These are phyloP conservation scores for Homarus gammarus DNA, from an alignment of 2,888 invertebrate species.

Conservation along the genomic window DNA sequence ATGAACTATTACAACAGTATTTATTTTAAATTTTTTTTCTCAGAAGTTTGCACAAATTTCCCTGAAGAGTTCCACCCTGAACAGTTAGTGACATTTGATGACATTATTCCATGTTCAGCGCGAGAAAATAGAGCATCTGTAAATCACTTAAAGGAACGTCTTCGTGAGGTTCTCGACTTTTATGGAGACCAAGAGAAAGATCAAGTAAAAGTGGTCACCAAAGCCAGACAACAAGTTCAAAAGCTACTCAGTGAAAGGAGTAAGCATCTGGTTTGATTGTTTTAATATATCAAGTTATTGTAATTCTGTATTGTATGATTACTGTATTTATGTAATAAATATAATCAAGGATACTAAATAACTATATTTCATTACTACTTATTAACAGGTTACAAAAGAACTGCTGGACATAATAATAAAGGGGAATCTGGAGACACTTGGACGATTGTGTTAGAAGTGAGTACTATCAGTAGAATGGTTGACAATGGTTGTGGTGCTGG, in stretches of 20 bases:
- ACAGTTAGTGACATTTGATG: conserved; percentile 41
- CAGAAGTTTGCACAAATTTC: conserved; percentile 44
- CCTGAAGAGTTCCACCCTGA: conserved; percentile 60
- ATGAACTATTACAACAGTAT: too few species aligned
- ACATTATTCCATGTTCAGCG: conserved; percentile 52
- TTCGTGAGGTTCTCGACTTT: conserved; percentile 56
- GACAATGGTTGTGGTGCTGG: too few species aligned
- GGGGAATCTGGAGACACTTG: too few species aligned
- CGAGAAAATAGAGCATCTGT: conserved; percentile 43
- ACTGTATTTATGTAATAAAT: too few species aligned
- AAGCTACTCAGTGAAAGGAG: not conserved
- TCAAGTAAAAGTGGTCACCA: not conserved
- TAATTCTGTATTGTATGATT: too few species aligned
- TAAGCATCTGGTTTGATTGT: not conserved
- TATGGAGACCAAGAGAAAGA: conserved; percentile 27
- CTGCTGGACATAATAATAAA: too few species aligned
- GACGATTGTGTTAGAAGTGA: too few species aligned
- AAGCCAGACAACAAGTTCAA: not conserved
- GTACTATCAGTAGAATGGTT: too few species aligned
- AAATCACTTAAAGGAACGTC: conserved; percentile 13
- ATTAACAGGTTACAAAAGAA: too few species aligned
- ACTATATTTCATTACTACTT: too few species aligned
- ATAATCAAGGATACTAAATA: too few species aligned
- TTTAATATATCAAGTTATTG: too few species aligned
- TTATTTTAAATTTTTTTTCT: not conserved